Conservation (phyloP, 2,888 invertebrate genomes). For the Drosophila lacicola region DNA sequence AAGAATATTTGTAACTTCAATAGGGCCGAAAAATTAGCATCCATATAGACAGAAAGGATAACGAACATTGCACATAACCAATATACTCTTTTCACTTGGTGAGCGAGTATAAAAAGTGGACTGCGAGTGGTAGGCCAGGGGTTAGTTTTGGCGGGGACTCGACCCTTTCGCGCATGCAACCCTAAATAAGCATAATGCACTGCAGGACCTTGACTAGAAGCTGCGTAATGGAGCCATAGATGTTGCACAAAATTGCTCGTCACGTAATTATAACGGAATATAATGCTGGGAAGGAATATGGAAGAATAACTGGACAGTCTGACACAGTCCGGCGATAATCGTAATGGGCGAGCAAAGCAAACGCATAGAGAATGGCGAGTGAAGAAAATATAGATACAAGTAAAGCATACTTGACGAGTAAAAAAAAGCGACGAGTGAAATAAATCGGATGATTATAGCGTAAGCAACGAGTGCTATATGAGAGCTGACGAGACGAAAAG, state of each 20-base stretch:
- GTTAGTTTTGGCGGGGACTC: not conserved
- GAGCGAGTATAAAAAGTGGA: conserved; percentile 14
- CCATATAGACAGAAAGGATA: no score
- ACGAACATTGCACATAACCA: no score
- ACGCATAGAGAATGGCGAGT: not conserved
- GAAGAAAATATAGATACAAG: not conserved
- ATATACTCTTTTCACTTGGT: no score
- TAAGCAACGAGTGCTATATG: no score
- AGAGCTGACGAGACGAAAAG: no score
- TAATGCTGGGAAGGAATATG: conserved; percentile 5
- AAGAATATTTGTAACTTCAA: no score
- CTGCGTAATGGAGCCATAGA: conserved; percentile 49
- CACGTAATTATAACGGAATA: conserved; percentile 49
- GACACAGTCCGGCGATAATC: conserved; percentile 2
- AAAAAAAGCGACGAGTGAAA: not conserved
- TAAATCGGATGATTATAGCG: not conserved
- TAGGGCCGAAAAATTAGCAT: no score
- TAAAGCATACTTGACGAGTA: not conserved
- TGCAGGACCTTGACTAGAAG: conserved; percentile 52
- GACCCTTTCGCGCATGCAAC: conserved; percentile 14
- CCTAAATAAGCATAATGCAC: conserved; percentile 68
- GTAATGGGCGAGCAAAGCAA: not conserved
- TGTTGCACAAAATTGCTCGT: conserved; percentile 33
- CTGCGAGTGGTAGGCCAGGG: conserved; percentile 6
- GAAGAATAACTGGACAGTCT: not conserved